Base-by-base conservation (phyloP, 2,113 vertebrate genomes). In the Clarias macrocephalus region DNA sequence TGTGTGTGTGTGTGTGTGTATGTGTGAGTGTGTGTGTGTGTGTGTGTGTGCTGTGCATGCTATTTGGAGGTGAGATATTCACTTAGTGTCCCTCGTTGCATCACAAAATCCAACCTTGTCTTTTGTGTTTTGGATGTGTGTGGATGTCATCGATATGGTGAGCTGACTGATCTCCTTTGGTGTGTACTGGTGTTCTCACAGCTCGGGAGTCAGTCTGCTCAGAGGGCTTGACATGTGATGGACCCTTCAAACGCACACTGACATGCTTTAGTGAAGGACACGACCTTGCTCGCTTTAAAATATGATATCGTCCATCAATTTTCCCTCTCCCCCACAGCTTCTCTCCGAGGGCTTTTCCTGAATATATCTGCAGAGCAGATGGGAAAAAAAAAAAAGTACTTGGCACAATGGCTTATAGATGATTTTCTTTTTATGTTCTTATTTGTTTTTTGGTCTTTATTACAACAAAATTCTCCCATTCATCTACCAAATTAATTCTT, bases 101-200 rank as follows among this genome's bases (percentile, higher is more conserved):
- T 60, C 21, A 23, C 13, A 19, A 13, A 66, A n/a, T 56, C 63
- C 66, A 86, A 68, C 18, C 42, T 15, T 3, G 21, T 85, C 84
- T 76, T 75, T 83, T 75, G 6, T 91, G 72, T 77, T 54, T 54
- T 76, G 84, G 33, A 48, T 48, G 65, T 87, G 88, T 90, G 82
- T 90, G 89, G 84, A 91, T 92, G 89, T 91, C 91, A 91, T 86
- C 85, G 65, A 86, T 70, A 72, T 80, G 85, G 57, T 86, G 85
- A 79, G 65, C 52, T 70, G 65, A 73, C 79, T 86, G 56, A 86
- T 86, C 65, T n/a, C 9, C 85, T 81, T 23, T 81, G 62, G 62
- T 62, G 52, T 85, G 60, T 65, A 48, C 16, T 85, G 28, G 15
- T 80, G 10, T 60, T 56, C 62, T 56, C 75, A 30, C 75, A 80